These are phyloP conservation scores for Triplophysa dalaica DNA, from an alignment of 2,113 vertebrate genomes.

Conservation along the genomic window DNA sequence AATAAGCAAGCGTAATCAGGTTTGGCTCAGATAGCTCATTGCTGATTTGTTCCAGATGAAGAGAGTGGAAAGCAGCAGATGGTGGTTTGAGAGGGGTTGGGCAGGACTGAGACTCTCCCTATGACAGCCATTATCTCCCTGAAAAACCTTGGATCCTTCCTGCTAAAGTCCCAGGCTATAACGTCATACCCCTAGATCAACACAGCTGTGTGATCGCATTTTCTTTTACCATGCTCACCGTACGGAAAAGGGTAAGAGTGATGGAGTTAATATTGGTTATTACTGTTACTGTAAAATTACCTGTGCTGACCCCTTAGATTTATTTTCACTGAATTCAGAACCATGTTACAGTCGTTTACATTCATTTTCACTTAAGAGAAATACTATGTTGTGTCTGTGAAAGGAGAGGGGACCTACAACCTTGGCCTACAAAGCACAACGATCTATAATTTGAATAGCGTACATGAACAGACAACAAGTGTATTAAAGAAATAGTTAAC, in stretches of 20 bases:
- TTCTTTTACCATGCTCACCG: neutral
- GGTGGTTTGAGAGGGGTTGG: slow-evolving; percentile 46
- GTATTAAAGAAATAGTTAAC: too few relatives aligned
- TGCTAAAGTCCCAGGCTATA: slow-evolving; percentile 34
- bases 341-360: neutral
- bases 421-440: too few relatives aligned
- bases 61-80: slow-evolving; percentile 56
- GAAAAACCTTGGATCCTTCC: slow-evolving; percentile 34
- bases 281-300: neutral
- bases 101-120: slow-evolving; percentile 43
- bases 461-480: too few relatives aligned
- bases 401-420: neutral
- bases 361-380: slow-evolving; percentile 45
- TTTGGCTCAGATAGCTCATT: slow-evolving; percentile 45
- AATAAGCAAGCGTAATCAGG: slow-evolving; percentile 36
- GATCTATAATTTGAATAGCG: too few relatives aligned
- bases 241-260: neutral
- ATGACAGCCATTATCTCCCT: slow-evolving; percentile 40
- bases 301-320: neutral
- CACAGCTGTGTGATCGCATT: slow-evolving; percentile 47
- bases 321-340: neutral
- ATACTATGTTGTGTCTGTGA: slow-evolving; percentile 26
- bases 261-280: neutral
- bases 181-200: slow-evolving; percentile 49
- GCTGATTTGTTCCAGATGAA: slow-evolving; percentile 52